Base-by-base conservation (phyloP, 1,140 invertebrate genomes). In the Phenacoccus solenopsis region DNA sequence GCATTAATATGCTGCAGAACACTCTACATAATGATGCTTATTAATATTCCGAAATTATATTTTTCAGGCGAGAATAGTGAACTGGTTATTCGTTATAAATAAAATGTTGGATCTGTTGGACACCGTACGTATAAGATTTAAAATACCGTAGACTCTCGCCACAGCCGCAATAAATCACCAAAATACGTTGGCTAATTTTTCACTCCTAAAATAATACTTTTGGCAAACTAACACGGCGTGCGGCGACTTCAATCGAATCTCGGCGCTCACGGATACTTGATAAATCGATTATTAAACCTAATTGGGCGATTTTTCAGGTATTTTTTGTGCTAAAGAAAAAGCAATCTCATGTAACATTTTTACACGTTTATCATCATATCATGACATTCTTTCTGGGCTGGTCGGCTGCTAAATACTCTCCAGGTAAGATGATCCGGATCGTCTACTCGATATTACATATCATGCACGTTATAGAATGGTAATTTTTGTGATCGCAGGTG, bases 31-130 rank as follows among this genome's bases (percentile, higher is more conserved):
- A n/a, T n/a, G n/a, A n/a, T n/a, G n/a, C n/a, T n/a, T n/a, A n/a
- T n/a, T n/a, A n/a, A n/a, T n/a, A n/a, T n/a, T n/a, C n/a, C n/a
- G n/a, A n/a, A n/a, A n/a, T n/a, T n/a, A n/a, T 83, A 81, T 21
- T 76, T 85, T 78, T 16, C 69, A 87, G 85, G 85, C 86, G 84
- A 84, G 84, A 1, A 78, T 79, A 25, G 84, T 83, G 27, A 84
- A 86, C 9, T 87, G 84, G 84, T 85, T 82, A 82, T 87, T 85
- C 75, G 85, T 83, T 73, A 78, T 85, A 70, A 85, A 84, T 9
- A 87, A 87, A 76, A 80, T 68, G 73, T 28, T 72, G 10, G 73
- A 73, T 25, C 70, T 73, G n/a, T 64, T 73, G 1, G 73, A 73
- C 30, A 73, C 73, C 0, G 73, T 73, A 68, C 72, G 73, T 70